Conservation (phyloP, 2,888 invertebrate genomes). For the Rhagium mordax region DNA sequence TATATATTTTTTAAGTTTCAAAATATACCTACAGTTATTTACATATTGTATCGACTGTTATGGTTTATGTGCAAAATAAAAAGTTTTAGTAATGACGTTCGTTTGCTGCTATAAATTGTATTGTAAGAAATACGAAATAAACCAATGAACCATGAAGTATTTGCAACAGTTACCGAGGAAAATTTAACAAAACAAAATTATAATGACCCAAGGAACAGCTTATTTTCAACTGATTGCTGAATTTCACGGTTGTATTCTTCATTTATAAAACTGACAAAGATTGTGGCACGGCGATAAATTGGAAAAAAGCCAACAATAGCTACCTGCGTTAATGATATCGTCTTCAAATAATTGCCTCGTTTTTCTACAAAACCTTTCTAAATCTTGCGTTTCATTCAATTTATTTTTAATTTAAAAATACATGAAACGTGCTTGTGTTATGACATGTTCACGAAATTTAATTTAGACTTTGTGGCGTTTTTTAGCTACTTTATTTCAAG, state of each 20-base stretch:
- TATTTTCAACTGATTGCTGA: slow-evolving; percentile 62
- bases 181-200: slow-evolving; percentile 60
- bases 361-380: slow-evolving; percentile 52
- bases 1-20: too few relatives aligned
- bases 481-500: background rate
- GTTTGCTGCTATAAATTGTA: background rate
- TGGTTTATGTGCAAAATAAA: background rate
- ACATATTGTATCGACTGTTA: background rate
- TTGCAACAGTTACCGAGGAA: slow-evolving; percentile 48
- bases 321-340: slow-evolving; percentile 63
- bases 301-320: slow-evolving; percentile 60
- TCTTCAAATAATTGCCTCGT: slow-evolving; percentile 59
- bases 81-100: background rate
- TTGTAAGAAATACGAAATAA: slow-evolving; percentile 15
- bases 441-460: slow-evolving; percentile 30
- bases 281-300: slow-evolving; percentile 60
- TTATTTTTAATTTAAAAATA: slow-evolving; percentile 49
- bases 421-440: slow-evolving; percentile 23
- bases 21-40: too few relatives aligned
- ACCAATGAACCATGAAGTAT: slow-evolving; percentile 50
- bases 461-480: slow-evolving; percentile 6
- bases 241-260: slow-evolving; percentile 65
- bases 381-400: slow-evolving; percentile 53
- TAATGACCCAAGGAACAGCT: slow-evolving; percentile 64
- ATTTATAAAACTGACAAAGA: slow-evolving; percentile 65